Conservation (phyloP, 2,888 invertebrate genomes). For the Lasioglossum leucozonium region DNA sequence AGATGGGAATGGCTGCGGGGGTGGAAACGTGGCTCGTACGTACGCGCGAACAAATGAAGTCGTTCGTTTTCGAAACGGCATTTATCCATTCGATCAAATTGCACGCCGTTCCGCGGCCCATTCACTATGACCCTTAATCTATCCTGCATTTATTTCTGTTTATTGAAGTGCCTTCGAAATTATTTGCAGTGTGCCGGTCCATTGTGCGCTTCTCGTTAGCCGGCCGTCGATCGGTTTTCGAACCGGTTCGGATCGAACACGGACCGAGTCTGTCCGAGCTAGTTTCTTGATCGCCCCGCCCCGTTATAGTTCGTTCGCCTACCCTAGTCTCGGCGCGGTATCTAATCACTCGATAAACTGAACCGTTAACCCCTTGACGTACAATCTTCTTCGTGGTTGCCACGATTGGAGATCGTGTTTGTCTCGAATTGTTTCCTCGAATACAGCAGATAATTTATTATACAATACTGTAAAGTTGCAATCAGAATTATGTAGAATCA, state of each 20-base stretch:
- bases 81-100: slow-evolving; percentile 61
- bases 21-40: slow-evolving; percentile 28
- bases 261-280: background rate
- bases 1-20: background rate
- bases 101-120: slow-evolving; percentile 41
- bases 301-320: background rate
- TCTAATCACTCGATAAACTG: background rate
- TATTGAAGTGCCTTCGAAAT: slow-evolving; percentile 56
- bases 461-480: background rate
- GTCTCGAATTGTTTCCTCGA: background rate
- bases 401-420: background rate
- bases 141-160: slow-evolving; percentile 58
- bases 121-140: slow-evolving; percentile 55
- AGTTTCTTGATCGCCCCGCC: background rate
- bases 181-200: slow-evolving; percentile 38
- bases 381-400: background rate
- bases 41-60: slow-evolving; percentile 55
- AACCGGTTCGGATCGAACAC: background rate
- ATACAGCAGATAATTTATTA: too few species aligned
- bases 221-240: slow-evolving; percentile 4
- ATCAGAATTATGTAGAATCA: background rate
- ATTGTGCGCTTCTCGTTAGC: slow-evolving; percentile 37
- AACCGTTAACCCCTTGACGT: background rate
- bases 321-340: background rate
- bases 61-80: slow-evolving; percentile 59